Percentiles rank a stretch among this genome's conserved stretches.
Evolutionary conservation across 2,797 vertebrate genomes (phyloP).

Genomic region (Malacoraja senta): DNA sequence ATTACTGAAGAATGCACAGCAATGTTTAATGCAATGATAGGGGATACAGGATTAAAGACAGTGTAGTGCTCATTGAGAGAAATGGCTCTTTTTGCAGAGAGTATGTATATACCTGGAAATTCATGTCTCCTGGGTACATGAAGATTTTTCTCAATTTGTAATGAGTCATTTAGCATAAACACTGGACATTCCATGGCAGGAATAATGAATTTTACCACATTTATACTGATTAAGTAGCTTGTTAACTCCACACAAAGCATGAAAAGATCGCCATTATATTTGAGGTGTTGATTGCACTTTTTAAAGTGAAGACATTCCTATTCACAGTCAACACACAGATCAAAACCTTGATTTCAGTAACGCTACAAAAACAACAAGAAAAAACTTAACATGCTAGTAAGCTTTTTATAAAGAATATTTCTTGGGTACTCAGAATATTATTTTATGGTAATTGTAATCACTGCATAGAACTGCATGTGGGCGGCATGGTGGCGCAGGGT

Average conservation of each 20-base stretch:
- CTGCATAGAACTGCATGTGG: not conserved
- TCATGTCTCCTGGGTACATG: not conserved
- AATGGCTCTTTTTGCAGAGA: not conserved
- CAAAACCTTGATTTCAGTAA: not conserved
- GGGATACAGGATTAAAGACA: not conserved
- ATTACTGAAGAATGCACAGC: not conserved
- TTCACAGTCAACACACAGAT: not conserved
- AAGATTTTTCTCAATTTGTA: constrained; percentile 1
- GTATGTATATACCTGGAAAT: not conserved
- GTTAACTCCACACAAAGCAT: not conserved
- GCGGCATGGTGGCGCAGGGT: too few species aligned
- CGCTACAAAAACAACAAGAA: not conserved
- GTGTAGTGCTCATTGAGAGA: not conserved
- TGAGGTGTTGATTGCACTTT: not conserved
- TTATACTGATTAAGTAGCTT: not conserved
- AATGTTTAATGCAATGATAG: not conserved
- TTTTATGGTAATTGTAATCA: not conserved
- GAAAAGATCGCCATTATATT: not conserved
- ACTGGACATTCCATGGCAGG: not conserved
- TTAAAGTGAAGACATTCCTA: not conserved
- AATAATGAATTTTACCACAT: not conserved
- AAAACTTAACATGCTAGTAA: not conserved
- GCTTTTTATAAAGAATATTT: not conserved
- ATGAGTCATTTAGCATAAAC: not conserved
- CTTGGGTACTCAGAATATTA: not conserved